Conservation (phyloP, 2,797 vertebrate species). For the Galagoides demidoff region DNA sequence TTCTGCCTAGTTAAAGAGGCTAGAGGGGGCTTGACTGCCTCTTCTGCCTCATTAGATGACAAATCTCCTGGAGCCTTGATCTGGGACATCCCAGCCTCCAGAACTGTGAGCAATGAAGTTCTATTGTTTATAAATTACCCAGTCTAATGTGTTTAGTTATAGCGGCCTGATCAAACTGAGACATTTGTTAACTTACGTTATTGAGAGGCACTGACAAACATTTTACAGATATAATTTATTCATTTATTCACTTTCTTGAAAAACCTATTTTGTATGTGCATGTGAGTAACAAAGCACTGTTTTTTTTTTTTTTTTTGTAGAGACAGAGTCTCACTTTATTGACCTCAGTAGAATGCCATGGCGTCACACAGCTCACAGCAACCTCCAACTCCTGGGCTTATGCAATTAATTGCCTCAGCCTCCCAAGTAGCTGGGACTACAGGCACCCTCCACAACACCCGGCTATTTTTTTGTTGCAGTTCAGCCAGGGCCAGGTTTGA, state of each 20-base stretch:
- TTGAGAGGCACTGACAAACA: not conserved
- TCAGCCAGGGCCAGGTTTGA: too few species aligned
- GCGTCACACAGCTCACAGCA: too few species aligned
- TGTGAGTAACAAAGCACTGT: not conserved
- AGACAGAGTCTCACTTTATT: too few species aligned
- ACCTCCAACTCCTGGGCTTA: too few species aligned
- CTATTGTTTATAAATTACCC: not conserved
- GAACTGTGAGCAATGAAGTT: not conserved
- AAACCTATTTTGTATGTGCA: not conserved
- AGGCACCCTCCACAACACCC: too few species aligned
- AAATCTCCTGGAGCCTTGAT: not conserved
- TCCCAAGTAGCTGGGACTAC: too few species aligned
- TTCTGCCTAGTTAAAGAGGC: not conserved
- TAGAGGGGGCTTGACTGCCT: not conserved
- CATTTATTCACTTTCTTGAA: not conserved
- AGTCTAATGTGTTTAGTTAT: not conserved
- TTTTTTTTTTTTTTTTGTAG: not conserved
- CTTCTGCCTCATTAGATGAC: not conserved
- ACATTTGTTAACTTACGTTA: not conserved
- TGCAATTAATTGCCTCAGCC: too few species aligned
- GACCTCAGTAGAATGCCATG: too few species aligned
- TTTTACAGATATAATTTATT: slow-evolving; percentile 2
- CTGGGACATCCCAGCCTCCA: not conserved
- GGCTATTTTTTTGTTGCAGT: too few species aligned
- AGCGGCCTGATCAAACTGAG: not conserved